Percentiles rank a stretch among this genome's conserved stretches.
These are phyloP conservation scores for Wasmannia auropunctata DNA, from an alignment of 1,140 invertebrate species.

Conservation along the genomic window DNA sequence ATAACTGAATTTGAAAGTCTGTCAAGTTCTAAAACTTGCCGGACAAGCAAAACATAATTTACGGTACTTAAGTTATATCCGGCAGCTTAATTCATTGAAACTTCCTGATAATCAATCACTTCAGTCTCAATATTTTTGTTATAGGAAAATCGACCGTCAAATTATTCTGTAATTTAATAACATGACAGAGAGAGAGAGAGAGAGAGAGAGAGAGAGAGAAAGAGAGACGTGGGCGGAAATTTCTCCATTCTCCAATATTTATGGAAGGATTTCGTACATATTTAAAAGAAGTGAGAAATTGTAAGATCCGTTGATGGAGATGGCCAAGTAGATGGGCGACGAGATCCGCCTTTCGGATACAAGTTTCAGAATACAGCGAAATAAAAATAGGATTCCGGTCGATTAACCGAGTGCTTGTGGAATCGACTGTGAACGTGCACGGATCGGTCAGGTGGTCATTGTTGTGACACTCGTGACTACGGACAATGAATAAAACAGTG, in stretches of 20 bases:
- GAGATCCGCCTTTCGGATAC: background rate
- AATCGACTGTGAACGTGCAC: constrained; percentile 27
- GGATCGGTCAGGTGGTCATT: constrained; percentile 8
- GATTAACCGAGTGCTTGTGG: constrained; percentile 62
- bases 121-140: background rate
- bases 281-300: background rate
- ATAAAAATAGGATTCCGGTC: constrained; percentile 64
- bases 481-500: constrained; percentile 66
- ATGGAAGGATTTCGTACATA: background rate
- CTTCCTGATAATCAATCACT: background rate
- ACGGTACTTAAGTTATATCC: background rate
- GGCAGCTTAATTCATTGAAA: constrained; percentile 7
- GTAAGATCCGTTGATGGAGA: background rate
- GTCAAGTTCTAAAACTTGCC: constrained; percentile 12
- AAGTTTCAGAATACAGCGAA: constrained; percentile 44
- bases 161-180: constrained; percentile 18
- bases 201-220: too few relatives aligned
- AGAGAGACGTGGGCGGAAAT: background rate
- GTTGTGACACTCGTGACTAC: constrained; percentile 47
- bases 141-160: background rate
- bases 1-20: constrained; percentile 26
- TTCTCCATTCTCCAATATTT: background rate
- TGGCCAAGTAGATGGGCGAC: background rate
- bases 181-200: background rate
- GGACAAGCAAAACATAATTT: constrained; percentile 31